Evolutionary conservation across 2,888 invertebrate genomes (phyloP), one percentile per base, ranked within the genome.

Genomic region (Campaea margaritaria): DNA sequence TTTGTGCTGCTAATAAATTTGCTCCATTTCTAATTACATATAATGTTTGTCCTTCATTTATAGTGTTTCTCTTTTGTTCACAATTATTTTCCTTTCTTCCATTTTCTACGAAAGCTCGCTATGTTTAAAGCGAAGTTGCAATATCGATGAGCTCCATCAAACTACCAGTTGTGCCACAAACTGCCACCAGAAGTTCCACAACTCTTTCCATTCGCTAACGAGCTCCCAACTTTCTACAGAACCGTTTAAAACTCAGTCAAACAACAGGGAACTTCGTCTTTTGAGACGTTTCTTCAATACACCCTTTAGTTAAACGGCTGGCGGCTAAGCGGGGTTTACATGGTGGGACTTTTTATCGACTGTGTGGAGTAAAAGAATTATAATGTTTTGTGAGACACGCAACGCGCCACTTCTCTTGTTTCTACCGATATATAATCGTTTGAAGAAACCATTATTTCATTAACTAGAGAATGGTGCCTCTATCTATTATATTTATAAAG

Each of bases 211-310:
- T 43, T 52, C 52, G 56, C 54, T 68, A 63, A 59, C 63, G 54
- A 63, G 52, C 42, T 52, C 55, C 31, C 58, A 65, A 62, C 57
- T 61, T 65, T 57, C 61, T 13, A 16, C 2, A 11, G 21, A 65
- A 67, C 50, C 59, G 50, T 64, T 74, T 65, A 62, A 69, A 72
- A 76, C 67, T 71, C 68, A 53, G 58, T 61, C 60, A 57, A 42
- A 60, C 64, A 53, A 14, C 62, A 50, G 63, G 52, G 34, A 68
- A 64, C 64, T 71, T 65, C 39, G 55, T 44, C 46, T 50, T 58
- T 57, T 48, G 21, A 52, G 54, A 43, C 58, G 56, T 42, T 51
- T 57, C 47, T 52, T 62, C 55, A 46, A 58, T 59, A 45, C 41
- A 55, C 27, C 53, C 53, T 62, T 62, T 46, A 47, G 43, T 51